Conservation (phyloP, 2,888 invertebrate genomes). For the Melanchra persicariae region DNA sequence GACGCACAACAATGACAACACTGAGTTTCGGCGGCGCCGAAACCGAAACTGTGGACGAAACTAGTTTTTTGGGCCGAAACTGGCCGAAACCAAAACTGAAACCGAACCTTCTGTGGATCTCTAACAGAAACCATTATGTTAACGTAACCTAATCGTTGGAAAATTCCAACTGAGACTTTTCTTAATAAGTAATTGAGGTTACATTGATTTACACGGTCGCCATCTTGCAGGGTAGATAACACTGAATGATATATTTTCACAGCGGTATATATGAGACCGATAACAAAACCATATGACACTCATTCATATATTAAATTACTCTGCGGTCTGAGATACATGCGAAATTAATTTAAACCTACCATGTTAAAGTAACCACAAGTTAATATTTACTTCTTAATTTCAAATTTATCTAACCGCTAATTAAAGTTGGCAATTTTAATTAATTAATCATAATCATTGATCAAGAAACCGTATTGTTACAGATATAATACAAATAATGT, state of each 20-base stretch:
- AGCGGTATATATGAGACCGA: slow-evolving; percentile 75
- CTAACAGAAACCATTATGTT: slow-evolving; percentile 30
- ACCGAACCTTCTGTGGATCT: no score
- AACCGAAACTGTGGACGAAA: no score
- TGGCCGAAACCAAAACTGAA: no score
- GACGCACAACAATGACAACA: no score
- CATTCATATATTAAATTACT: slow-evolving; percentile 71
- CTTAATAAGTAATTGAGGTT: slow-evolving; percentile 88
- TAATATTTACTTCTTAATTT: not conserved
- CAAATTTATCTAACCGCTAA: slow-evolving; percentile 2
- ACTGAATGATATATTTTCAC: slow-evolving; percentile 82
- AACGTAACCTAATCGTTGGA: slow-evolving; percentile 77
- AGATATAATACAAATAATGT: slow-evolving; percentile 6
- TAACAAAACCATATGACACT: slow-evolving; percentile 76
- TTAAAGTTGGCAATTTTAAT: not conserved
- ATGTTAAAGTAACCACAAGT: not conserved
- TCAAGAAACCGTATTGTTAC: slow-evolving; percentile 1
- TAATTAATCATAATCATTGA: slow-evolving; percentile 19
- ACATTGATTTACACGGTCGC: slow-evolving; percentile 87
- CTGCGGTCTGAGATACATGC: slow-evolving; percentile 37
- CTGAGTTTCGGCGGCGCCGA: no score
- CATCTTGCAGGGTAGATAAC: slow-evolving; percentile 84
- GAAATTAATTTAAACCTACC: slow-evolving; percentile 11
- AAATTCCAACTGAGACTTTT: slow-evolving; percentile 87
- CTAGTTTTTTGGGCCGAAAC: no score